Evolutionary conservation across 2,113 vertebrate genomes (phyloP).

Genomic region (Columba janthina): DNA sequence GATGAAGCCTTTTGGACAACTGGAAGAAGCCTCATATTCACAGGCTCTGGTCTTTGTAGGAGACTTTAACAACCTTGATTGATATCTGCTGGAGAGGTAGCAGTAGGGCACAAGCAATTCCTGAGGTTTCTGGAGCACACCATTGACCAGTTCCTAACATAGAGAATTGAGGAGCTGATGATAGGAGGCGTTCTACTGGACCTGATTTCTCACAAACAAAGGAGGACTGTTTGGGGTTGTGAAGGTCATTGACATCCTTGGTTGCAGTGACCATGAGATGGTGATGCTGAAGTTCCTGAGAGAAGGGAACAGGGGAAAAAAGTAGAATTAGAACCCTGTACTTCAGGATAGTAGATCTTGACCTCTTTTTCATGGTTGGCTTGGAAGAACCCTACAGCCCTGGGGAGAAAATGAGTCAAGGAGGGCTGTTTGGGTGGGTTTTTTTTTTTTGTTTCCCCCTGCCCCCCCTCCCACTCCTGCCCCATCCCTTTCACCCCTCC

Average conservation of each 20-base stretch:
- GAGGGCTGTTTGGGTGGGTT: background rate
- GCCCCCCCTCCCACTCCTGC: too few relatives aligned
- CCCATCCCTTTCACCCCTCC: background rate
- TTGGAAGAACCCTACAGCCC: background rate
- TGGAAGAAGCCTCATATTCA: too few relatives aligned
- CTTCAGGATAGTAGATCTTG: background rate
- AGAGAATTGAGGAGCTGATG: background rate
- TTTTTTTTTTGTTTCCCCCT: too few relatives aligned
- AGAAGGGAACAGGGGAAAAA: background rate
- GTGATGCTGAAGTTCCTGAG: background rate
- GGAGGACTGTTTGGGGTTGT: background rate
- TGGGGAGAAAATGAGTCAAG: background rate
- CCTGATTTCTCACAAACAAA: background rate
- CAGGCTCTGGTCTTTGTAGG: too few relatives aligned
- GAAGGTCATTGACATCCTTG: background rate
- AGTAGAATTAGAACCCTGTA: background rate
- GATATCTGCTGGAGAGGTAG: background rate
- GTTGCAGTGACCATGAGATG: background rate
- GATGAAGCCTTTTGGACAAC: background rate
- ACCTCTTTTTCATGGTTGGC: background rate
- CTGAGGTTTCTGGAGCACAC: background rate
- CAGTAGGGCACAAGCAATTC: background rate
- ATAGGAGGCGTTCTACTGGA: background rate
- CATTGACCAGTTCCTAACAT: background rate
- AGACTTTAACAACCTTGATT: too few relatives aligned